A percentile compares a stretch with the other conserved stretches of the same genome.
Evolutionary conservation across 2,113 vertebrate genomes (phyloP).

Genomic region (Antechinus stuartii): DNA sequence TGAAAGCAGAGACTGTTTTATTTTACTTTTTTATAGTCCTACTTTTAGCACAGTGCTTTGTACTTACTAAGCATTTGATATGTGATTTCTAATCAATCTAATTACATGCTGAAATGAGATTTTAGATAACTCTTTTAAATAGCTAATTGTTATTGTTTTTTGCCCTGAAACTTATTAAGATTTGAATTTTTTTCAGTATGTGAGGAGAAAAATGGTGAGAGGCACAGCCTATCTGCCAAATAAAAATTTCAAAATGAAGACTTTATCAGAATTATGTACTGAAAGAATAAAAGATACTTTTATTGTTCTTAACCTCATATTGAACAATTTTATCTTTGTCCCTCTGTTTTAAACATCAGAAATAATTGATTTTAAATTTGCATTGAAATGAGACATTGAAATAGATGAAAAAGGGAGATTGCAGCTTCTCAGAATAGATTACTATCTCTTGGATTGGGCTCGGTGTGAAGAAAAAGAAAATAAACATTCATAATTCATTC

Average conservation of each 20-base stretch:
- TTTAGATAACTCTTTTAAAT: slow-evolving; percentile 2
- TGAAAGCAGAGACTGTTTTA: neutral
- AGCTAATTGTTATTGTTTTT: slow-evolving; percentile 49
- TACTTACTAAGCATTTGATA: neutral
- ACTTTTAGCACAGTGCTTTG: neutral
- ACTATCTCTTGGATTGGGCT: slow-evolving; percentile 4
- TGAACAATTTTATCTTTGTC: slow-evolving; percentile 17
- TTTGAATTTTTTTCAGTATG: slow-evolving; percentile 27
- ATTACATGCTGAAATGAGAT: neutral
- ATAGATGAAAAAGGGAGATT: neutral
- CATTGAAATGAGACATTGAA: neutral
- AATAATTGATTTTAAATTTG: neutral
- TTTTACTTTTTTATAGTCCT: neutral
- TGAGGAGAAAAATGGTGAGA: slow-evolving; percentile 21
- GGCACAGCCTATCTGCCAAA: slow-evolving; percentile 25
- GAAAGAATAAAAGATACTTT: neutral
- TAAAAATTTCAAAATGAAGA: slow-evolving; percentile 12
- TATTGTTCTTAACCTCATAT: slow-evolving; percentile 18
- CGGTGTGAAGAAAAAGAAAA: slow-evolving; percentile 19
- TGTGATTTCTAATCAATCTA: neutral
- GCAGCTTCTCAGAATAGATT: neutral
- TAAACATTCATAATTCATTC: neutral
- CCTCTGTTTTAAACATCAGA: slow-evolving; percentile 32
- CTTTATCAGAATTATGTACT: slow-evolving; percentile 29
- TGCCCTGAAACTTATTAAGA: neutral